phyloP scores from a whole-genome alignment of 1,140 invertebrate genomes.

The Drosophila willistoni region DNA sequence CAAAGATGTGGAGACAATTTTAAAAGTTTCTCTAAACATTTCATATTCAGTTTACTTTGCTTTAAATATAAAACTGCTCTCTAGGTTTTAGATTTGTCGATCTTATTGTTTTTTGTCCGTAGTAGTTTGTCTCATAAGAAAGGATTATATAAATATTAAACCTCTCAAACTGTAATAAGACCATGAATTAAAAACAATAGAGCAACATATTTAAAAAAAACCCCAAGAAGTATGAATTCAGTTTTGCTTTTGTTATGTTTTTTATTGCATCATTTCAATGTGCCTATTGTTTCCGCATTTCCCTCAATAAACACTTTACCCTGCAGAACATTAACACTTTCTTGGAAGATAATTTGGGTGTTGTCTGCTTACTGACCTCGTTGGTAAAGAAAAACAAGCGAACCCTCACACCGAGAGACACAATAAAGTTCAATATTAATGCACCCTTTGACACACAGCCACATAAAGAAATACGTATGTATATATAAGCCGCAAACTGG shows the following conservation, averaged over 20 bases:
- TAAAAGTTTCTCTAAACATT: background rate
- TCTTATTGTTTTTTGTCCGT: no score
- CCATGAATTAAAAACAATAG: no score
- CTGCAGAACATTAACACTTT: slow-evolving; percentile 2
- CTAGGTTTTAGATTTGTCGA: no score
- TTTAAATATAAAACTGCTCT: no score
- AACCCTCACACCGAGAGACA: slow-evolving; percentile 30
- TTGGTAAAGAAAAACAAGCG: background rate
- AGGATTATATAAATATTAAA: no score
- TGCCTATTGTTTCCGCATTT: background rate
- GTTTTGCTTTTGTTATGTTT: background rate
- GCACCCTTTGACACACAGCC: slow-evolving; percentile 69
- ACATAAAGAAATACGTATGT: no score
- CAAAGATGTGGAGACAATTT: background rate
- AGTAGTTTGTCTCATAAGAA: no score
- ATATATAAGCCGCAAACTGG: background rate
- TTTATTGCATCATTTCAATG: slow-evolving; percentile 2
- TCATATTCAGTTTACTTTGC: background rate
- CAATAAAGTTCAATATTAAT: slow-evolving; percentile 81
- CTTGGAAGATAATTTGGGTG: slow-evolving; percentile 1
- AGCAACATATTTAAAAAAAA: no score
- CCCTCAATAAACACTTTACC: slow-evolving; percentile 1
- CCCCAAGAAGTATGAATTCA: no score
- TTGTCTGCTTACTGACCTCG: background rate
- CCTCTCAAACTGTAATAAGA: no score